Evolutionary conservation across 2,888 invertebrate species (phyloP).

Genomic region (Amblyjoppa fuscipennis): DNA sequence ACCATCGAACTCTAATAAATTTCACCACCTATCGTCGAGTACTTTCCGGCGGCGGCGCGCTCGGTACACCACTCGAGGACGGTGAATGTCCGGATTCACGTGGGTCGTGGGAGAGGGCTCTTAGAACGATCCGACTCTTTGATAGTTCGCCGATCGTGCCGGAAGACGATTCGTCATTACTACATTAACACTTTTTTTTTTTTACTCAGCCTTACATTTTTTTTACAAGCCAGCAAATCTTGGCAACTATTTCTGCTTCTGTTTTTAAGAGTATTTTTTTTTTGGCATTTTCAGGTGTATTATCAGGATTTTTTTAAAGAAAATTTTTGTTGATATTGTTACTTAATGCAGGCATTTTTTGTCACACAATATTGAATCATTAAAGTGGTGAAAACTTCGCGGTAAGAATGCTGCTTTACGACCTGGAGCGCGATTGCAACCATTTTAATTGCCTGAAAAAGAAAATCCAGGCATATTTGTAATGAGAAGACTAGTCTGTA

Average conservation of each 20-base stretch:
- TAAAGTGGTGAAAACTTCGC: too few relatives aligned
- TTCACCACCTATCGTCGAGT: slow-evolving; percentile 62
- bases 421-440: too few relatives aligned
- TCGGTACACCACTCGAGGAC: slow-evolving; percentile 7
- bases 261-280: not conserved
- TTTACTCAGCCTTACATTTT: not conserved
- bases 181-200: not conserved
- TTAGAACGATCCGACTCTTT: slow-evolving; percentile 19
- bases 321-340: too few relatives aligned
- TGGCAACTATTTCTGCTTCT: not conserved
- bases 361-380: too few relatives aligned
- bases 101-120: slow-evolving; percentile 9
- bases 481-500: too few relatives aligned
- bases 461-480: too few relatives aligned
- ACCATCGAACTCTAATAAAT: slow-evolving; percentile 66
- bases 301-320: too few relatives aligned
- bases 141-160: not conserved
- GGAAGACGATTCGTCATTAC: not conserved
- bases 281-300: too few relatives aligned
- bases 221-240: not conserved
- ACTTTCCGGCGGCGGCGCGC: slow-evolving; percentile 24
- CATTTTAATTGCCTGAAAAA: too few relatives aligned
- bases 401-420: too few relatives aligned
- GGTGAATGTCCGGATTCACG: not conserved
- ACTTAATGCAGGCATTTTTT: too few relatives aligned